phyloP scores from a whole-genome alignment of 2,797 vertebrate genomes.

The Hozukius guyotensis region DNA sequence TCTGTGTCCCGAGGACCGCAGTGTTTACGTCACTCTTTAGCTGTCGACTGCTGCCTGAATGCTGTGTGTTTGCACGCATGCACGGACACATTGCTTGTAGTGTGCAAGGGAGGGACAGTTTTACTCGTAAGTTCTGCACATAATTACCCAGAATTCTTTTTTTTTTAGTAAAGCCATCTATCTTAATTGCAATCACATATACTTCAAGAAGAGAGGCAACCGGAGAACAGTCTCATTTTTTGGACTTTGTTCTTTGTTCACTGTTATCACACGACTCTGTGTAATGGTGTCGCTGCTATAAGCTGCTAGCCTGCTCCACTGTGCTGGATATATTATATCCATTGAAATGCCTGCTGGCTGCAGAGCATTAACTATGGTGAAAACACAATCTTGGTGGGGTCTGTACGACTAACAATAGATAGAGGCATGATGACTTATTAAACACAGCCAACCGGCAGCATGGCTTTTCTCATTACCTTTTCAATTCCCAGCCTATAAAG shows the following conservation, averaged over 20 bases:
- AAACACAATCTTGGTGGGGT: conserved; percentile 71
- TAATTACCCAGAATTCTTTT: conserved; percentile 70
- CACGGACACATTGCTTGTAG: conserved; percentile 31
- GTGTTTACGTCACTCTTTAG: conserved; percentile 65
- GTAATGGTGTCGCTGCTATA: conserved; percentile 75
- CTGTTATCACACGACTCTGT: conserved; percentile 77
- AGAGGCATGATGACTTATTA: conserved; percentile 83
- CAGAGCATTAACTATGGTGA: conserved; percentile 67
- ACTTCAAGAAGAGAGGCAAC: conserved; percentile 70
- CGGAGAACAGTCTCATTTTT: conserved; percentile 75
- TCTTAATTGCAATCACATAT: conserved; percentile 84
- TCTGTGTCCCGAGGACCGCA: conserved; percentile 55
- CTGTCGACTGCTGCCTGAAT: conserved; percentile 43
- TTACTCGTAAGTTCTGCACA: conserved; percentile 66
- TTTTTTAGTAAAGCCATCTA: conserved; percentile 69
- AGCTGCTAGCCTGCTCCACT: conserved; percentile 60
- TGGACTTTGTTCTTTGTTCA: conserved; percentile 76
- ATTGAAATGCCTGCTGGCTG: conserved; percentile 76
- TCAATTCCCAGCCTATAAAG: conserved; percentile 76
- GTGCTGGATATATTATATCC: conserved; percentile 70
- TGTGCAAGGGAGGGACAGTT: conserved; percentile 49
- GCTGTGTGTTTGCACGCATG: conserved; percentile 43
- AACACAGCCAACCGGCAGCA: conserved; percentile 81
- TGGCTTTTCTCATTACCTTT: conserved; percentile 85
- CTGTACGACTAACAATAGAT: conserved; percentile 79